Base-by-base conservation (phyloP, 2,888 invertebrate species). In the Agapetus fuscipes region DNA sequence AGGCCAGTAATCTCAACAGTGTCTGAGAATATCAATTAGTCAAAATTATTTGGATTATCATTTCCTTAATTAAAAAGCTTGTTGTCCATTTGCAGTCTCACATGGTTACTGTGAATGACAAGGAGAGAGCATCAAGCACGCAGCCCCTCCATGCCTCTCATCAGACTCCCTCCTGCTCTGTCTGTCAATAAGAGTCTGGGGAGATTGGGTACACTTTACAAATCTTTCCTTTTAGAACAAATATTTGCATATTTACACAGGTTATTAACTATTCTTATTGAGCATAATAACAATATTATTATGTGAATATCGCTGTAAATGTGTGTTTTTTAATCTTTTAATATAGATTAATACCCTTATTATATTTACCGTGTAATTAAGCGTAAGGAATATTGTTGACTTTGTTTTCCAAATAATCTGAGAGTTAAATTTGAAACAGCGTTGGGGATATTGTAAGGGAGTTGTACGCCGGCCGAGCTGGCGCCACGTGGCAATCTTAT, bases 141-240 rank as follows among this genome's bases (percentile, higher is more conserved):
- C n/a, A n/a, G n/a, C n/a, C n/a, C n/a, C n/a, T n/a, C n/a, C n/a
- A n/a, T n/a, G n/a, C n/a, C n/a, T 10, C 6, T 24, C 24, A 10
- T 24, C 24, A 24, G 33, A 13, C 24, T 17, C 24, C 24, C 33
- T 20, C 14, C 17, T n/a, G 17, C 17, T 10, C 16, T 9, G 10
- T 17, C 2, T 17, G 12, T 20, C 24, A 24, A n/a, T n/a, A n/a
- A n/a, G 20, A 20, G 20, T 6, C 9, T 9, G 34, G 34, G 34
- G 34, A 34, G 34, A 34, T 34, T 26, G 13, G 25, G 34, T 34
- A 34, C 34, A 17, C 10, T 34, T 27, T 27, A 27, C 27, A 27
- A n/a, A 27, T 11, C 3, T 27, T 27, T 27, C n/a, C 3, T 20
- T 20, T 20, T 20, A 20, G 9, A 20, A 9, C 4, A 20, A 4